Base-by-base conservation (phyloP, 2,113 vertebrate genomes). In the Toxotes chatareus region DNA sequence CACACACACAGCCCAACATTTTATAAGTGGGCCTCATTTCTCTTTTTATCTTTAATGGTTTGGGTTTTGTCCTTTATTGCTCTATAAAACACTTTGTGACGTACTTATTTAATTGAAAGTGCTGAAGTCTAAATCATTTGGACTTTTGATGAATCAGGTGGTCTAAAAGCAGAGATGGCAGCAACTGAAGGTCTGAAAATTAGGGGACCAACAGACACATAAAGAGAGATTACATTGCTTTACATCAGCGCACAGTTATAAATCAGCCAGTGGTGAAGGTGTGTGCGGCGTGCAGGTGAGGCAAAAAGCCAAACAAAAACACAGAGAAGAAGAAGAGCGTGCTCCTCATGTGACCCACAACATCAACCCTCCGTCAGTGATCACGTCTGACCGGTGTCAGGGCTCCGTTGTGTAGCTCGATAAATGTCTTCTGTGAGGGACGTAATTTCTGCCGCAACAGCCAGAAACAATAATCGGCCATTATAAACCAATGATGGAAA, bases 11-110 rank as follows among this genome's bases (percentile, higher is more conserved):
- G 27, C 19, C 47, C 49, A 49, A 36, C 9, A 21, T 72, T 83
- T 88, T 65, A 65, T 73, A 57, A 36, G 59, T 7, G 31, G 2
- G 57, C 19, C 70, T 84, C 51, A 34, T 85, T 76, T 57, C 63
- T 80, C 85, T 67, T 75, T 83, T 71, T 64, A 32, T 65, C 55
- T 70, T 76, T 87, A 88, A 82, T 82, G 85, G 67, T 76, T 72
- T 60, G 40, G 31, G 57, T 74, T 82, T 85, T 81, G 76, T 85
- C 38, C 53, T 82, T 89, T 86, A 88, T 82, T 69, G 83, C 80
- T 71, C 83, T 34, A 84, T 88, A 84, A 88, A 91, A 80, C 86
- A 83, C 86, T 84, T 61, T 72, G 71, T 77, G 81, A 84, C 75
- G 67, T 31, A 79, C 71, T 86, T 85, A 73, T 87, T 87, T 86